Percentiles rank a stretch among this genome's conserved stretches.
phyloP scores from a whole-genome alignment of 2,888 invertebrate genomes.

The Pomacea canaliculata region DNA sequence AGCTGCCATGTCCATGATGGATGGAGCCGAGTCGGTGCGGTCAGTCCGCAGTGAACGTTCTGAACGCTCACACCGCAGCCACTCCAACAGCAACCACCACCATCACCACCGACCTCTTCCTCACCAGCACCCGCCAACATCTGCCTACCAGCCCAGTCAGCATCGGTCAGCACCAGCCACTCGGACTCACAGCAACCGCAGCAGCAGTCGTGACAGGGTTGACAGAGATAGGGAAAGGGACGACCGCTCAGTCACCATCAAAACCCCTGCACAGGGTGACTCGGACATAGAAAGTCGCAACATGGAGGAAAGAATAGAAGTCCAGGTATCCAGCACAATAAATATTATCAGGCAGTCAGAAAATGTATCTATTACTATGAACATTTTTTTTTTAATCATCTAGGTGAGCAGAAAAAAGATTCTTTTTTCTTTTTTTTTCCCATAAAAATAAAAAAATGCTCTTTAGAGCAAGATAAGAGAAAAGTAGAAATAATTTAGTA shows the following conservation, averaged over 20 bases:
- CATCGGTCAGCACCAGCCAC: slow-evolving; percentile 46
- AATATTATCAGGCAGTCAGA: too few species aligned
- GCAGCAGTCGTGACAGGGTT: slow-evolving; percentile 46
- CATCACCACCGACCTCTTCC: slow-evolving; percentile 27
- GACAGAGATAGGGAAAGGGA: slow-evolving; percentile 47
- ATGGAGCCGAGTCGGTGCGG: slow-evolving; percentile 91
- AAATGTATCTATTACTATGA: too few species aligned
- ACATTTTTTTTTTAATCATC: too few species aligned
- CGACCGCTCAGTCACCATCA: slow-evolving; percentile 62
- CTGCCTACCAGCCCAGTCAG: neutral
- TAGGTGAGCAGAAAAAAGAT: too few species aligned
- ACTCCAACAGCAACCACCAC: slow-evolving; percentile 43
- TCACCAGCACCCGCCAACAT: neutral
- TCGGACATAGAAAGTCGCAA: slow-evolving; percentile 45
- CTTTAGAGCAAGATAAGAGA: too few species aligned
- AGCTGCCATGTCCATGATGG: slow-evolving; percentile 39
- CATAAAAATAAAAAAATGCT: too few species aligned
- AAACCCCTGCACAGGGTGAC: slow-evolving; percentile 52
- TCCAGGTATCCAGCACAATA: slow-evolving; percentile 74
- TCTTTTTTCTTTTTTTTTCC: too few species aligned
- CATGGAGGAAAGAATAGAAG: slow-evolving; percentile 79
- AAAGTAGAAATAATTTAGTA: too few species aligned
- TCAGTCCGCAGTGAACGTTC: slow-evolving; percentile 86
- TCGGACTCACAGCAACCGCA: slow-evolving; percentile 39
- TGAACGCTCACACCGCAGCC: slow-evolving; percentile 75